Evolutionary conservation across 2,113 vertebrate species (phyloP), one percentile per base, ranked within the genome.

Genomic region (Thalassarche chlororhynchos): DNA sequence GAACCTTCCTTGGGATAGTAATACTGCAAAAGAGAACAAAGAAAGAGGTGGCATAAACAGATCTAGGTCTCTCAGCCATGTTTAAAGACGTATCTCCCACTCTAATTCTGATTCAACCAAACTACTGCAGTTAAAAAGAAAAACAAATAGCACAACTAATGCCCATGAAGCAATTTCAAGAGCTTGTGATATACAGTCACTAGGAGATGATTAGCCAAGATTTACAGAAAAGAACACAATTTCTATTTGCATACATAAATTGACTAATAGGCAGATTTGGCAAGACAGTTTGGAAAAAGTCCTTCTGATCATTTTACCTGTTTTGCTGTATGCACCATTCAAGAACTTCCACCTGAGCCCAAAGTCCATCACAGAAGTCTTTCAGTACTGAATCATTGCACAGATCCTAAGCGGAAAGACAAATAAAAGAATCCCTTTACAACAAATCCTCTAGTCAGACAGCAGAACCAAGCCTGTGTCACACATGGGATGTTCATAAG

Each of bases 251-350:
- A 61, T 60, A 26, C 11, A 62, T 34, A 71, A 75, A n/a, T 12
- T 68, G 47, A 64, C 28, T 61, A 57, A 80, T 4, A 77, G 44
- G 29, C 21, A 74, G 64, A 55, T 76, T 42, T 77, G n/a, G 49
- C 38, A 94, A 82, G 20, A 57, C 1, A 23, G 32, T 44, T 74
- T 61, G 25, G 51, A 84, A 58, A 60, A 65, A 52, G 11, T n/a
- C 16, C 19, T 93, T 83, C 32, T 25, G 16, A 46, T 36, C 2
- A 16, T 91, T 94, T 96, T 97, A 99, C 99, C 98, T 98, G 98
- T 98, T 99, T 87, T 98, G 99, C 95, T 99, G 98, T 19, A 98
- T 91, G 84, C 99, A 99, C 99, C 99, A 99, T 91, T 99, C 99
- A 86, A 99, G 98, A 83, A 99, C 98, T 90, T 98, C 98, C 46